Base-by-base conservation (phyloP, 2,113 vertebrate species). In the Nothocercus nigrocapillus region DNA sequence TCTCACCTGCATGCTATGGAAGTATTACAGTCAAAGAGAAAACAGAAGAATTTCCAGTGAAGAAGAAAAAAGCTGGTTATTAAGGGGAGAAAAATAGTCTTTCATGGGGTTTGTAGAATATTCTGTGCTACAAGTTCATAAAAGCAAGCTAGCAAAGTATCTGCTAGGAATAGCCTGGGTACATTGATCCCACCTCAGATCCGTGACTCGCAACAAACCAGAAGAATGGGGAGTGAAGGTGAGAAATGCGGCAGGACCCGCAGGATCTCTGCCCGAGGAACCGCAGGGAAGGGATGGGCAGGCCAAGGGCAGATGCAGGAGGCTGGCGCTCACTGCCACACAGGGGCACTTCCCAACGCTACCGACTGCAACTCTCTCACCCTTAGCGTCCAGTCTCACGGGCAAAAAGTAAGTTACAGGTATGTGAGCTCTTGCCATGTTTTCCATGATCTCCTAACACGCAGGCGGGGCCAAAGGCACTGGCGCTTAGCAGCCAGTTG, bases 181-280 rank as follows among this genome's bases (percentile, higher is more conserved):
- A 0, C 9, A 12, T 0, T 6, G 38, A 27, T 40, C 70, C 53
- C 20, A 6, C 6, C 28, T 56, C 53, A 7, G 7, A 17, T 2
- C 56, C 20, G 34, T 2, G 4, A 15, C 4, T n/a, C 14, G 2
- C 9, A 19, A 3, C 0, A 2, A 21, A 8, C 2, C 17, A 1
- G 3, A 54, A 58, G 36, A 45, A 10, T 8, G 7, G 2, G 5
- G 0, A 0, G 25, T 5, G 36, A 51, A 5, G 63, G 10, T 9
- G 15, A 58, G 80, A 38, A 32, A 1, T 1, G 9, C 1, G 2
- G 36, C n/a, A 32, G 58, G 27, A 53, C 30, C n/a, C 27, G 8
- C 0, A 22, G 3, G 73, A 15, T n/a, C 62, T 28, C 63, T 19
- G 58, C 8, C 32, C 42, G 4, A 17, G 10, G 22, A 18, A 18